These are phyloP conservation scores for Bagarius yarrelli DNA, from an alignment of 2,113 vertebrate genomes.

Conservation along the genomic window DNA sequence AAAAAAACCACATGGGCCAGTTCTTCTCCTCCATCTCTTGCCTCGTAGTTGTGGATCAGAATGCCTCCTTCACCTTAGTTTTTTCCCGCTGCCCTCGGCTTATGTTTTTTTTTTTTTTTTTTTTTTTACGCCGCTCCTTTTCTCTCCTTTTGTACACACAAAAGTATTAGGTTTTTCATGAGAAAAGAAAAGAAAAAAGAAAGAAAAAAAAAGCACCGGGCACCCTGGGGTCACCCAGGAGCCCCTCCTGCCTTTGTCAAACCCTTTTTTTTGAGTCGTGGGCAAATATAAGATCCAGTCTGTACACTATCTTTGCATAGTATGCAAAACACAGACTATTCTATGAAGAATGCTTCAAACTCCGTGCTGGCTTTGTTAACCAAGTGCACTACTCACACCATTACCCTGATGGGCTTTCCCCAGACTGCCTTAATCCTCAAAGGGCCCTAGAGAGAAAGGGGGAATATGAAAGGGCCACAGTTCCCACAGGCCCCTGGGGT, in stretches of 20 bases:
- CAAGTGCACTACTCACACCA: slow-evolving; percentile 26
- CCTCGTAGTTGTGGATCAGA: slow-evolving; percentile 19
- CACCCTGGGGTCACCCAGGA: not conserved
- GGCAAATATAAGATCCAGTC: slow-evolving; percentile 20
- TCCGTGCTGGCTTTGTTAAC: not conserved
- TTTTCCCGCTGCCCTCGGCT: too few species aligned
- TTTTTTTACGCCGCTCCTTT: not conserved
- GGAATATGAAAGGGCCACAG: slow-evolving; percentile 37
- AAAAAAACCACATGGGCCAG: slow-evolving; percentile 48
- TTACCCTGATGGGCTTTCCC: slow-evolving; percentile 11
- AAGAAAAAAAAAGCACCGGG: not conserved
- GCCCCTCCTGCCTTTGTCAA: not conserved
- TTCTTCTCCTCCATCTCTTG: slow-evolving; percentile 62
- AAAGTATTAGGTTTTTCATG: slow-evolving; percentile 35
- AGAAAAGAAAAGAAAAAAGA: not conserved
- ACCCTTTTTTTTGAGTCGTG: not conserved
- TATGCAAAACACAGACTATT: slow-evolving; percentile 13
- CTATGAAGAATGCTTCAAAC: slow-evolving; percentile 9
- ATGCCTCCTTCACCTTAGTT: slow-evolving; percentile 47
- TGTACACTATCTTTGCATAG: not conserved
- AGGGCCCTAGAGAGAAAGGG: slow-evolving; percentile 30
- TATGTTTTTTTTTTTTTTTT: not conserved
- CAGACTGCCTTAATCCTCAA: slow-evolving; percentile 41
- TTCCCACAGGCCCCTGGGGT: slow-evolving; percentile 39
- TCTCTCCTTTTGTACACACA: slow-evolving; percentile 37